phyloP scores from a whole-genome alignment of 1,140 invertebrate genomes.

The Neodiprion virginianus region DNA sequence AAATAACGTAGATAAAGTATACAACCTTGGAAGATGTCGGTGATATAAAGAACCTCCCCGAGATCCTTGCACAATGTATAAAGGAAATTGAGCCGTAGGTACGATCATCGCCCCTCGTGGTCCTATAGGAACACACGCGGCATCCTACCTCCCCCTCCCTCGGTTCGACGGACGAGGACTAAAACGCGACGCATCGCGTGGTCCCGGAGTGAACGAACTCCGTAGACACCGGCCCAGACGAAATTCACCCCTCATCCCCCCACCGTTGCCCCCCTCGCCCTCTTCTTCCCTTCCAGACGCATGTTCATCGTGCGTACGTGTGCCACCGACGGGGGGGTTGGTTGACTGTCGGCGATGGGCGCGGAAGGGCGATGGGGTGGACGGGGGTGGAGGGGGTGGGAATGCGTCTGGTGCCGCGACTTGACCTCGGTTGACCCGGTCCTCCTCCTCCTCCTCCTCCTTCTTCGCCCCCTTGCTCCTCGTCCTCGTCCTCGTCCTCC shows the following conservation, averaged over 20 bases:
- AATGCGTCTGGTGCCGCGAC: slow-evolving; percentile 59
- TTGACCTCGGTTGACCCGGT: slow-evolving; percentile 60
- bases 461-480: slow-evolving; percentile 21
- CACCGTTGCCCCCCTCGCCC: neutral
- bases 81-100: neutral
- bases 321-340: slow-evolving; percentile 24
- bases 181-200: neutral
- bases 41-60: no score
- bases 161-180: neutral
- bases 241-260: slow-evolving; percentile 19
- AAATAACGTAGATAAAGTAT: no score
- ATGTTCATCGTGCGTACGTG: slow-evolving; percentile 38
- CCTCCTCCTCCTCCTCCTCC: slow-evolving; percentile 36
- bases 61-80: no score
- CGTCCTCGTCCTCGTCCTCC: slow-evolving; percentile 22
- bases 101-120: neutral
- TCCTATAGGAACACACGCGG: no score
- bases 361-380: slow-evolving; percentile 23
- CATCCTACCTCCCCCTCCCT: neutral
- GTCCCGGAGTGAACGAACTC: slow-evolving; percentile 27
- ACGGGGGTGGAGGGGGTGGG: slow-evolving; percentile 36
- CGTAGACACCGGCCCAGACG: slow-evolving; percentile 13
- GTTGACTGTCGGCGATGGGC: slow-evolving; percentile 27
- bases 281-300: slow-evolving; percentile 23
- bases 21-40: no score